Base-by-base conservation (phyloP, 2,113 vertebrate genomes). In the Xiphophorus couchianus region DNA sequence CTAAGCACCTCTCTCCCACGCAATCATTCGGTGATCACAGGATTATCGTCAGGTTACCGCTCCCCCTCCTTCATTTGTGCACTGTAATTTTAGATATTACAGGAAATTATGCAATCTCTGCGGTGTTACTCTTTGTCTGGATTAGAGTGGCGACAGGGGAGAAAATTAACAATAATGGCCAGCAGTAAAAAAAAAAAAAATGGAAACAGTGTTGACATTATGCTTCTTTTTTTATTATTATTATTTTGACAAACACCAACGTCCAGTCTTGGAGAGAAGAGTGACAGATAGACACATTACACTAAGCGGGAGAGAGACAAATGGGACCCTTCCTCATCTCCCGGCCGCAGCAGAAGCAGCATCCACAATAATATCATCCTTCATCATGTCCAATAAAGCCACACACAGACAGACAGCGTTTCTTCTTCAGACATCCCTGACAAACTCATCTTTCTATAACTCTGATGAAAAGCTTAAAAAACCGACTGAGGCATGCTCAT, bases 341-440 rank as follows among this genome's bases (percentile, higher is more conserved):
- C 28, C 79, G 84, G 87, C 75, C 73, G 73, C 84, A 58, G 84
- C 76, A 67, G 80, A 85, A 70, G 88, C 86, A 84, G 85, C 90
- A 83, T 89, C 90, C 83, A 76, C 88, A 74, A 89, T 90, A 89
- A 90, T 89, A 91, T 89, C 90, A 92, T 91, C 88, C 85, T 91
- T 92, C 91, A 92, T 93, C 90, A 89, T 91, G 88, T 91, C 86
- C 83, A 90, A 90, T 90, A 91, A 89, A 87, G 87, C 84, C 87
- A 88, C 90, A 91, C 84, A 89, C 88, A 92, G 83, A 86, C 84
- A 84, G 83, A 85, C 88, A 77, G 82, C 80, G 60, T 85, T 77
- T 89, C 88, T 74, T 48, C 76, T 71, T 69, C 83, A 81, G 83
- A 86, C 76, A 71, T 76, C 82, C 73, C 82, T 28, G 33, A 87